These are phyloP conservation scores for Cabera pusaria DNA, from an alignment of 2,888 invertebrate species.

Conservation along the genomic window DNA sequence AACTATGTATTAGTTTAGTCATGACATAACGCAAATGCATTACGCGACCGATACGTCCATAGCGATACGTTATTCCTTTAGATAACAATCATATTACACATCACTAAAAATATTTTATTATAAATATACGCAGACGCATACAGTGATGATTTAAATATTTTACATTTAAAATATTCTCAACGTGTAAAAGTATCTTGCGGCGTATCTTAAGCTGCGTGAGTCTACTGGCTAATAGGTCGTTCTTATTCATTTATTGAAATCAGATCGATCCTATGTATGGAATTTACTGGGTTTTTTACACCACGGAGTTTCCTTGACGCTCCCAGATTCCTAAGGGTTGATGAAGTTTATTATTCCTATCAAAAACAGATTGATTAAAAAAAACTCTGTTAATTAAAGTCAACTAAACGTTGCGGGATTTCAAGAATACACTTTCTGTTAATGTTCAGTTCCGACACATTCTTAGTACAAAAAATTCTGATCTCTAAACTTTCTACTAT, in stretches of 20 bases:
- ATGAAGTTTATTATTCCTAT: too few species aligned
- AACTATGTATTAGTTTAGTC: constrained; percentile 3
- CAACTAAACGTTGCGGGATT: too few species aligned
- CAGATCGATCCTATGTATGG: constrained; percentile 37
- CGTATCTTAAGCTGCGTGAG: constrained; percentile 51
- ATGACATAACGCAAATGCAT: constrained; percentile 4
- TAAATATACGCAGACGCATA: constrained; percentile 12
- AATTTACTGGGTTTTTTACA: constrained; percentile 20
- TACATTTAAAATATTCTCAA: constrained; percentile 49
- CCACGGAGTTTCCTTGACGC: constrained; percentile 28
- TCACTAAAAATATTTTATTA: constrained; percentile 18
- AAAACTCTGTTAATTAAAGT: too few species aligned
- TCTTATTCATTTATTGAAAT: constrained; percentile 57
- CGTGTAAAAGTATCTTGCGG: constrained; percentile 50
- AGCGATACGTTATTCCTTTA: constrained; percentile 8
- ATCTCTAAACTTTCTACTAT: constrained; percentile 20
- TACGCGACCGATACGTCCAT: background rate
- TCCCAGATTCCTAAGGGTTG: constrained; percentile 8
- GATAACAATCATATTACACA: constrained; percentile 8
- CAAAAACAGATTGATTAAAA: too few species aligned
- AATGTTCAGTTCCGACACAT: too few species aligned
- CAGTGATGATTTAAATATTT: constrained; percentile 31
- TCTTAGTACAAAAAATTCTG: constrained; percentile 1
- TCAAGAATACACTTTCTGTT: too few species aligned
- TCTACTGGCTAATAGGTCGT: constrained; percentile 44